Conservation (phyloP, 2,113 vertebrate species). For the Varanus komodoensis region DNA sequence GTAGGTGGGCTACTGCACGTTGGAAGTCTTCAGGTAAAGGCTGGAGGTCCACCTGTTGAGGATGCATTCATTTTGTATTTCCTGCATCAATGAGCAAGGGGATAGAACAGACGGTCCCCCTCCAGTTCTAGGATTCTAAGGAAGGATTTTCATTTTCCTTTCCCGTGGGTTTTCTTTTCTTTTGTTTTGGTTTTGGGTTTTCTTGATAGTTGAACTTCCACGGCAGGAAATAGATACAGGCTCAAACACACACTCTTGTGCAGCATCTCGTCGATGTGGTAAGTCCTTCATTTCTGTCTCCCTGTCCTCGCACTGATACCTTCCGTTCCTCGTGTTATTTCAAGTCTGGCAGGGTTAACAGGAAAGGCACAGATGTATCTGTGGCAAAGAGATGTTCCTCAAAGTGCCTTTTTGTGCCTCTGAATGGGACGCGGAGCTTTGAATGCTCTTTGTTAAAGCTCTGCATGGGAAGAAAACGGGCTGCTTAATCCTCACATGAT, state of each 20-base stretch:
- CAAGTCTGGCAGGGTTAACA: not conserved
- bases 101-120: no score
- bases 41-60: no score
- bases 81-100: no score
- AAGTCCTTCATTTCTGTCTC: not conserved
- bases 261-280: not conserved
- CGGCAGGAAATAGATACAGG: no score
- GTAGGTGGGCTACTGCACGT: no score
- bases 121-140: not conserved
- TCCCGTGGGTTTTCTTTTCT: not conserved
- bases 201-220: not conserved
- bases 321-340: not conserved
- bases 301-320: no score
- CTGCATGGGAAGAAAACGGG: not conserved
- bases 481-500: not conserved
- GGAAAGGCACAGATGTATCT: not conserved
- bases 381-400: not conserved
- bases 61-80: no score
- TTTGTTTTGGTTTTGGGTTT: not conserved
- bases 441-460: constrained; percentile 1
- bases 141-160: not conserved
- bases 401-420: not conserved
- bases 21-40: no score
- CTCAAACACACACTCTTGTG: no score
- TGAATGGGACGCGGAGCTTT: not conserved